A percentile compares a stretch with the other conserved stretches of the same genome.
phyloP scores from a whole-genome alignment of 2,888 invertebrate genomes.

The Myathropa florea region DNA sequence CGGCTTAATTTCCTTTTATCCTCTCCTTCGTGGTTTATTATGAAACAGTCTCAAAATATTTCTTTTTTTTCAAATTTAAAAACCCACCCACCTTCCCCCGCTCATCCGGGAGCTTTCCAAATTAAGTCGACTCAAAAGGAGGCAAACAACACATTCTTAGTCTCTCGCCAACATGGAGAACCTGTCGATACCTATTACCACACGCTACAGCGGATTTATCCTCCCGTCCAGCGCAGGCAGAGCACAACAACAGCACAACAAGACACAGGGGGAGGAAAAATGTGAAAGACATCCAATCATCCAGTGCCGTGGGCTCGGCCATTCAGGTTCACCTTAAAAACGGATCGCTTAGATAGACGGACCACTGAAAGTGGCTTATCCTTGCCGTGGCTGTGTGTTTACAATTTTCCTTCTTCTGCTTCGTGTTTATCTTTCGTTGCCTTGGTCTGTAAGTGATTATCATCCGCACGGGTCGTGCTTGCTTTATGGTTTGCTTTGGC shows the following conservation, averaged over 20 bases:
- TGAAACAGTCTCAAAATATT: slow-evolving; percentile 20
- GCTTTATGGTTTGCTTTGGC: slow-evolving; percentile 58
- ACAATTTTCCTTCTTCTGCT: neutral
- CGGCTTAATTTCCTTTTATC: slow-evolving; percentile 17
- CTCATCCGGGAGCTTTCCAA: slow-evolving; percentile 9
- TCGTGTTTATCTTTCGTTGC: slow-evolving; percentile 11
- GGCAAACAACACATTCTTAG: slow-evolving; percentile 16
- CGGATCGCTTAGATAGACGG: slow-evolving; percentile 34
- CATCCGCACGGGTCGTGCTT: slow-evolving; percentile 56
- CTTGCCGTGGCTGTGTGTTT: slow-evolving; percentile 32
- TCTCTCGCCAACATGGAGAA: slow-evolving; percentile 27
- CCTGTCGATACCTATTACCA: slow-evolving; percentile 66
- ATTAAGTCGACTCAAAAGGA: slow-evolving; percentile 47
- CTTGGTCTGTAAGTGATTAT: slow-evolving; percentile 51
- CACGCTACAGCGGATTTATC: slow-evolving; percentile 54
- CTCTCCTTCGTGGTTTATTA: slow-evolving; percentile 3
- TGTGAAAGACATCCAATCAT: slow-evolving; percentile 19
- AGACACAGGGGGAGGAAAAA: neutral
- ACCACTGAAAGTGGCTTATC: slow-evolving; percentile 49
- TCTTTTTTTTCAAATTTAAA: slow-evolving; percentile 3
- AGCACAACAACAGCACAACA: slow-evolving; percentile 6
- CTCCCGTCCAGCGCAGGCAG: slow-evolving; percentile 28
- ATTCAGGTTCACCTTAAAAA: slow-evolving; percentile 34
- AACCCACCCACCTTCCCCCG: neutral
- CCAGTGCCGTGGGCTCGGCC: neutral